A percentile compares a stretch with the other conserved stretches of the same genome.
Evolutionary conservation across 2,888 invertebrate species (phyloP).

Genomic region (Magallana nippona): DNA sequence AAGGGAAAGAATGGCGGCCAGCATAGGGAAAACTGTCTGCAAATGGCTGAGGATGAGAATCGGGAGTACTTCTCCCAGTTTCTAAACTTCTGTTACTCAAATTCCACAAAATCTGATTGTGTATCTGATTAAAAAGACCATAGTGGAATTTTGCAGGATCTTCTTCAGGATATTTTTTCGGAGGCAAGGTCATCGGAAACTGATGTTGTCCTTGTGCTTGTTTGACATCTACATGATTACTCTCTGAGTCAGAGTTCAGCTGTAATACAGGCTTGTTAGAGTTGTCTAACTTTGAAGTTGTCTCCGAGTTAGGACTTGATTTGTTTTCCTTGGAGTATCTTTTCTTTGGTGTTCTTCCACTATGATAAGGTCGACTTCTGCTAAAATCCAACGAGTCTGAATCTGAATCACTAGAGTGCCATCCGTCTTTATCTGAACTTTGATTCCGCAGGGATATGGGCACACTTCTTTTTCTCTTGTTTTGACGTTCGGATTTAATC

Average conservation of each 20-base stretch:
- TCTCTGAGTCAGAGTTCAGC: neutral
- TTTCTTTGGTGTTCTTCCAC: constrained; percentile 13
- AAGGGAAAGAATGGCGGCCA: neutral
- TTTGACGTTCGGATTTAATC: constrained; percentile 14
- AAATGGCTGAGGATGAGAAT: neutral
- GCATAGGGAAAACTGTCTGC: neutral
- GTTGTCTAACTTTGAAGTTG: constrained; percentile 13
- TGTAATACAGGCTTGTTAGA: neutral
- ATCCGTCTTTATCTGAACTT: constrained; percentile 35
- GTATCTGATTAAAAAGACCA: constrained; percentile 1
- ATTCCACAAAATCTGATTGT: constrained; percentile 30
- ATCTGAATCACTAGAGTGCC: constrained; percentile 38
- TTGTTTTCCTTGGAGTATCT: constrained; percentile 12
- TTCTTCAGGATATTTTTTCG: neutral
- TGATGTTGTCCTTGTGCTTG: neutral
- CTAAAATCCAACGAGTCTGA: neutral
- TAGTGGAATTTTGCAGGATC: neutral
- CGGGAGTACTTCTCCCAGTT: neutral
- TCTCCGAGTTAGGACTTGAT: neutral
- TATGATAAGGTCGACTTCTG: constrained; percentile 7
- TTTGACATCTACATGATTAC: neutral
- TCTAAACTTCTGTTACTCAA: constrained; percentile 5
- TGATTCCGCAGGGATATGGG: constrained; percentile 52
- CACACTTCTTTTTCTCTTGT: constrained; percentile 53
- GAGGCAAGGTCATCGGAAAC: neutral